These are phyloP conservation scores for Euwallacea fornicatus DNA, from an alignment of 1,140 invertebrate species.

Conservation along the genomic window DNA sequence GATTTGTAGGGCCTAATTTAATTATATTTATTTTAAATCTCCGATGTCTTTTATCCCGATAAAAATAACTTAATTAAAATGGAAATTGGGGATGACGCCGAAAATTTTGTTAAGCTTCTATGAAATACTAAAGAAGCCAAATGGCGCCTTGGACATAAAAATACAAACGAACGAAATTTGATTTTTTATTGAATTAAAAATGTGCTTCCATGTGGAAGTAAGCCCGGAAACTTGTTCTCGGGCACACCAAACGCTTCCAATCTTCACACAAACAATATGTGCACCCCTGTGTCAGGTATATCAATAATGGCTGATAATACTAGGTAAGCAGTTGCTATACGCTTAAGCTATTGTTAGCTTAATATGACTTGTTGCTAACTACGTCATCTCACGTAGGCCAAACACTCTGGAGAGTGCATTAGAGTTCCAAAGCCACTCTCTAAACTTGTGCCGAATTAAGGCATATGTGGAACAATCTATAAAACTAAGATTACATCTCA, in stretches of 20 bases:
- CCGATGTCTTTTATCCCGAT: neutral
- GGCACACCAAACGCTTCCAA: neutral
- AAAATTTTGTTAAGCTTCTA: slow-evolving; percentile 6
- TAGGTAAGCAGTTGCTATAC: slow-evolving; percentile 18
- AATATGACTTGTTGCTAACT: slow-evolving; percentile 26
- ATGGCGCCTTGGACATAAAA: neutral
- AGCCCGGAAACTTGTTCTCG: no score
- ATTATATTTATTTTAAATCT: neutral
- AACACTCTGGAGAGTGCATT: slow-evolving; percentile 12
- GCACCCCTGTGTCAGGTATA: slow-evolving; percentile 4
- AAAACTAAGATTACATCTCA: neutral
- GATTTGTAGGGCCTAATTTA: no score
- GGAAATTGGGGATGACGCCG: neutral
- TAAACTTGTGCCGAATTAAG: slow-evolving; percentile 24
- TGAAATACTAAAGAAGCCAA: slow-evolving; percentile 17
- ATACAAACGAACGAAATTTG: no score
- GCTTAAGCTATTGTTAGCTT: slow-evolving; percentile 24
- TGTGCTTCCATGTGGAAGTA: no score
- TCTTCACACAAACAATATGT: neutral
- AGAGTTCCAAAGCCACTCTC: slow-evolving; percentile 21
- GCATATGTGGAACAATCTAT: neutral
- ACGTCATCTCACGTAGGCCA: slow-evolving; percentile 25
- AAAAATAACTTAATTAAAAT: slow-evolving; percentile 14
- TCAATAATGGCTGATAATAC: slow-evolving; percentile 15
- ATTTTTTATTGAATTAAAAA: no score